A percentile compares a stretch with the other conserved stretches of the same genome.
phyloP scores from a whole-genome alignment of 35 echinoderm and acorn worm species.

The Nesometra sesokonis region DNA sequence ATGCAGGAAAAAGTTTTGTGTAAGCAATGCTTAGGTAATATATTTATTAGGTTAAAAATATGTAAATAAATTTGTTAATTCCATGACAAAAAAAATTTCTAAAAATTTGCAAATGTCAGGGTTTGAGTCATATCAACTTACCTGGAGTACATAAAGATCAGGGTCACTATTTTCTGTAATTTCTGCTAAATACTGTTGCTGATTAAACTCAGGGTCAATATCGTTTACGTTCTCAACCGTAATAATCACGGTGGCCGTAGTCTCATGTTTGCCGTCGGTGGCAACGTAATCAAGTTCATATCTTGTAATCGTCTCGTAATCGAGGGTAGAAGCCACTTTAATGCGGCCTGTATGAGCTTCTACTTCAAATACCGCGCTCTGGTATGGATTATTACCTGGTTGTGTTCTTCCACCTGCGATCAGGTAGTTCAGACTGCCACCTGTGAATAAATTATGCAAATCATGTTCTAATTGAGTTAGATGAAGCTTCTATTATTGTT shows the following conservation, averaged over 20 bases:
- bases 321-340: conserved; percentile 45
- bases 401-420: neutral
- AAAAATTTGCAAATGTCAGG: no score
- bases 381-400: neutral
- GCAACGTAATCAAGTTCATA: conserved; percentile 65
- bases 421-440: neutral
- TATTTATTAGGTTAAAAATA: no score
- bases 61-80: no score
- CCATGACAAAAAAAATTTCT: no score
- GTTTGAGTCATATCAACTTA: no score
- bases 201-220: conserved; percentile 42
- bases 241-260: conserved; percentile 32
- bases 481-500: no score
- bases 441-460: neutral
- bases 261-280: conserved; percentile 57
- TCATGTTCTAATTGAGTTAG: no score
- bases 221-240: conserved; percentile 71
- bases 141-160: conserved; percentile 26
- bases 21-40: no score
- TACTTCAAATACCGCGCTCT: conserved; percentile 59
- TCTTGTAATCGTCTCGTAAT: conserved; percentile 43
- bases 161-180: conserved; percentile 19
- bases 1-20: no score
- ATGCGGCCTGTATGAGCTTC: conserved; percentile 46
- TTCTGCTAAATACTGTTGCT: conserved; percentile 11